Conservation (phyloP, 30 jellyfish, hydroid and myxozoan species). For the Nemopilema nomurai region DNA sequence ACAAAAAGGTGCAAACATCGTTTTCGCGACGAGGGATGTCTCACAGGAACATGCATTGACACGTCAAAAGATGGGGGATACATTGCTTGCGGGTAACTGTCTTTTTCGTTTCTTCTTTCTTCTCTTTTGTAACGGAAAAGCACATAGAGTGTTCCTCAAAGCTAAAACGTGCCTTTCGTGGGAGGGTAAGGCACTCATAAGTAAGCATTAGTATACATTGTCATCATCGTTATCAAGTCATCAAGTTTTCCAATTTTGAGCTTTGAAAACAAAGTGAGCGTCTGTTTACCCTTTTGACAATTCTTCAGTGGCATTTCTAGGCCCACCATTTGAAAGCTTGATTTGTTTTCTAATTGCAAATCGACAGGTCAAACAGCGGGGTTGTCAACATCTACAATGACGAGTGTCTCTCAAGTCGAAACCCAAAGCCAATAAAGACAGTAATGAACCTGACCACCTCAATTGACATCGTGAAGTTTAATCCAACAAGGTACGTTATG, state of each 20-base stretch:
- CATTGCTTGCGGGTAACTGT: slow-evolving; percentile 82
- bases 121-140: too few species aligned
- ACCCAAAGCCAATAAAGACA: slow-evolving; percentile 77
- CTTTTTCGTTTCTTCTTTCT: not conserved
- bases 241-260: too few species aligned
- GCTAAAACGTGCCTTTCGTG: too few species aligned
- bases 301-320: too few species aligned
- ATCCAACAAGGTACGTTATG: slow-evolving; percentile 73
- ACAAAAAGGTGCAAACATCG: slow-evolving; percentile 75
- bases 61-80: slow-evolving; percentile 70
- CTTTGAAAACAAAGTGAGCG: too few species aligned
- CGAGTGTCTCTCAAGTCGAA: slow-evolving; percentile 14
- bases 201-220: too few species aligned
- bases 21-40: slow-evolving; percentile 86
- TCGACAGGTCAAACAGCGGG: slow-evolving; percentile 71
- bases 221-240: too few species aligned
- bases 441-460: slow-evolving; percentile 71
- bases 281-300: too few species aligned
- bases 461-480: slow-evolving; percentile 54
- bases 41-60: slow-evolving; percentile 56
- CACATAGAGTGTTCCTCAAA: too few species aligned
- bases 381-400: slow-evolving; percentile 80
- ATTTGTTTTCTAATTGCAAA: too few species aligned
- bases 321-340: too few species aligned
- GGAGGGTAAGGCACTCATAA: too few species aligned